Base-by-base conservation (phyloP, 2,113 vertebrate species). In the Macquaria ambigua region DNA sequence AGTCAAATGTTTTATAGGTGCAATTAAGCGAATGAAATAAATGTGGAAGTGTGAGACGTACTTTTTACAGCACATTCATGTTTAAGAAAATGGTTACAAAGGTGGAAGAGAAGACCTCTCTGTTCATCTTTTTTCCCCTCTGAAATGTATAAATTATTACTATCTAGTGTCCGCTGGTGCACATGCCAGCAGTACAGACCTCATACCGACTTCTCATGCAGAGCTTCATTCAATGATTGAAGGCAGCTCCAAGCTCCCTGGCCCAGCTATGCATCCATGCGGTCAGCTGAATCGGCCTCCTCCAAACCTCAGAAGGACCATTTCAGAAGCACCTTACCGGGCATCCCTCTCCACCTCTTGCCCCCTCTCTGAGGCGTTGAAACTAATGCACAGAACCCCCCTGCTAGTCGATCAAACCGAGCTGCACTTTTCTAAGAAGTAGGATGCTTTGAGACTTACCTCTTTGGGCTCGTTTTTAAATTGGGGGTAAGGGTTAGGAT, bases 201-300 rank as follows among this genome's bases (percentile, higher is more conserved):
- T 79, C 55, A 70, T 43, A 63, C 53, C 4, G 67, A 11, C 63
- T 64, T 78, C 62, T 83, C 72, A 41, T 76, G 80, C 39, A 79
- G 62, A 37, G 67, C 34, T 84, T 82, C 28, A 53, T 41, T 55
- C 79, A 53, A 23, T 85, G 82, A 84, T 88, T 79, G 81, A 89
- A 82, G 78, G 77, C 84, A 83, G 77, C 85, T 81, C 37, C 52
- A 43, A 64, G 73, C 77, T 83, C 39, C 34, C 25, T 52, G 7
- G 79, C 74, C 76, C 81, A 85, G 74, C 82, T 52, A 74, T 61
- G 77, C 83, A 82, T 62, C 73, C 86, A 74, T 88, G 85, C 89
- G 48, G 39, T 88, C 81, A 90, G 16, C 80, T 90, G 82, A 69
- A 87, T 87, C 74, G 43, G 28, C 62, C 67, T 64, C 61, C 67